Evolutionary conservation across 2,888 invertebrate species (phyloP), one percentile per base, ranked within the genome.

Genomic region (Hipparchia semele): DNA sequence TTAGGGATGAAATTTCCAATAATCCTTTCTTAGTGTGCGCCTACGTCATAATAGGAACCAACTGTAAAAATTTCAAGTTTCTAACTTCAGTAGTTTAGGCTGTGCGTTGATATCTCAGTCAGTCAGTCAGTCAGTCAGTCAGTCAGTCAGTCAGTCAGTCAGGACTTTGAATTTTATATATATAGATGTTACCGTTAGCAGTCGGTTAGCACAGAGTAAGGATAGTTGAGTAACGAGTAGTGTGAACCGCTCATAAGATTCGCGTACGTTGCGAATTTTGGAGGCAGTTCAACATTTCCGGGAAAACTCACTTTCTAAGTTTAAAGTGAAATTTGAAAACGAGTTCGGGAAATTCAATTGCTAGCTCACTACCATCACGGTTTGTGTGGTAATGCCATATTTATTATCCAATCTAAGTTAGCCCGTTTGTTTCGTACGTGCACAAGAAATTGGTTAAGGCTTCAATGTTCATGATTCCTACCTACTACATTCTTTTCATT

Each of bases 211-310:
- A 23, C 23, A 23, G 23, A 23, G 23, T 23, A 23, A 23, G 23
- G 23, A 23, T 23, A 23, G 23, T 23, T 23, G 23, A 23, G 39
- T 39, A 0, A 39, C 39, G 6, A 7, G 7, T 60, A 60, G 39
- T 60, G 60, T 39, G 60, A 45, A 39, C 45, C 39, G 45, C 6
- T 12, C n/a, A 12, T 60, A 90, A 90, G 87, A 90, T 88, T 90
- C 87, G 88, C 39, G 39, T 5, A 89, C 88, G 87, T 88, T 86
- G 83, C 82, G 87, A 90, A 90, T 90, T 90, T 87, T 83, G 84
- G 81, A 84, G 85, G 83, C 87, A 89, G 73, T 75, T 77, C 75
- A 77, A 75, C 69, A 75, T 74, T 78, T 73, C 87, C 88, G 66
- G 39, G 79, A 86, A 88, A 87, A 81, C 87, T 87, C 78, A 75